A percentile compares a stretch with the other conserved stretches of the same genome.
Conservation (phyloP, 2,888 invertebrate species). For the Panorpa germanica region DNA sequence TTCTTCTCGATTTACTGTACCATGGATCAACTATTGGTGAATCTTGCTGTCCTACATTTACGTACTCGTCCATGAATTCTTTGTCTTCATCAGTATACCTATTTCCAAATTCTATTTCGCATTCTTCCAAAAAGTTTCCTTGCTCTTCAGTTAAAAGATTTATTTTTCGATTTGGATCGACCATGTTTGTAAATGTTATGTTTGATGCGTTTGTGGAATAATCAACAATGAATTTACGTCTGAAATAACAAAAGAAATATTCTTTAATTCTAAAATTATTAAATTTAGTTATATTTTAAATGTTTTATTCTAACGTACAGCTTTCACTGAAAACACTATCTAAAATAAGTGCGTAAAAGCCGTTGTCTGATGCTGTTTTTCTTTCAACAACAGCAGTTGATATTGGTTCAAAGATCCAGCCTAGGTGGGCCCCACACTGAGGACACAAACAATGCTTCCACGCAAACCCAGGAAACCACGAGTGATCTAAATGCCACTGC, state of each 20-base stretch:
- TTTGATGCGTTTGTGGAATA: no score
- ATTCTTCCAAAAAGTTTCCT: constrained; percentile 34
- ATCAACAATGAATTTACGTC: constrained; percentile 9
- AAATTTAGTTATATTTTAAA: neutral
- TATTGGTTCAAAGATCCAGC: constrained; percentile 36
- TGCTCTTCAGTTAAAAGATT: constrained; percentile 33
- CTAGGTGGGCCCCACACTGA: constrained; percentile 37
- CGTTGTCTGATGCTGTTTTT: constrained; percentile 17
- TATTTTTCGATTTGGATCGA: constrained; percentile 26
- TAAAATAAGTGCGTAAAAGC: constrained; percentile 21
- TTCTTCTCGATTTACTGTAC: no score
- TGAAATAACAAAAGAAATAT: constrained; percentile 7
- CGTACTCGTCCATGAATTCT: constrained; percentile 31
- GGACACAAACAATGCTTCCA: constrained; percentile 43
- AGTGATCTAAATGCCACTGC: constrained; percentile 33
- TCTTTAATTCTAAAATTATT: constrained; percentile 1
- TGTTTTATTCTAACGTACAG: constrained; percentile 16
- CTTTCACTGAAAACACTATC: constrained; percentile 19
- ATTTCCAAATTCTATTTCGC: constrained; percentile 38
- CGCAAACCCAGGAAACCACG: constrained; percentile 45
- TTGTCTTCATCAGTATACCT: constrained; percentile 42
- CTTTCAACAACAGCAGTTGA: constrained; percentile 16
- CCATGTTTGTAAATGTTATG: no score
- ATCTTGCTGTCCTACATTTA: constrained; percentile 22
- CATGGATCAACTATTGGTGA: constrained; percentile 43